Base-by-base conservation (phyloP, 1,140 invertebrate species). In the Zaprionus africanus region DNA sequence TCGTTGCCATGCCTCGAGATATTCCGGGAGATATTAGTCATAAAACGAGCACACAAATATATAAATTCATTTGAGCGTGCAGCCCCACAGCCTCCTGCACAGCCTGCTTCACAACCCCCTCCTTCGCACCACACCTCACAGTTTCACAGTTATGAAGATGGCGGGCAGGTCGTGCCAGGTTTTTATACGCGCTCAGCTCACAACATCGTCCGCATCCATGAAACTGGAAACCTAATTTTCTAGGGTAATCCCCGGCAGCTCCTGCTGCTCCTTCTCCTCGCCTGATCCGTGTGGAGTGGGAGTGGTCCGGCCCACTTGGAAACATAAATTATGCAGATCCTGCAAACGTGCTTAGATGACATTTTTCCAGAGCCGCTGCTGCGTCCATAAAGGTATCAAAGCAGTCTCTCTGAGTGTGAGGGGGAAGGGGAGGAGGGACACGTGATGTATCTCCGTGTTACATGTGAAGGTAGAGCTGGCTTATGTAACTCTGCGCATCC, bases 321-420 rank as follows among this genome's bases (percentile, higher is more conserved):
- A 83, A 82, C 83, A 90, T 91, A 91, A 91, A 91, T 91, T 91
- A 91, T 91, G 90, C 82, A 91, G 90, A 91, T 91, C 84, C 90
- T 86, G 90, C 76, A 91, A 81, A 91, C 90, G 90, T 91, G 90
- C 90, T 91, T 86, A 91, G 85, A 90, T 90, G 85, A 90, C 82
- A 86, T 85, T 88, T 90, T 79, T 54, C 81, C 70, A 69, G 67
- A 77, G 78, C 71, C 81, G 81, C 66, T 81, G 81, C 69, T 70
- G 79, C 68, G 61, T 68, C 71, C 85, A 82, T 85, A 90, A 90
- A 87, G 87, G 82, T 87, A 69, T 54, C 59, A 46, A 84, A 68
- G 78, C 59, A 41, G 62, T 53, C 46, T 49, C 26, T 36, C 19
- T 26, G 12, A 26, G 49, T 58, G 31, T 28, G 38, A 22, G 5